Evolutionary conservation across 2,888 invertebrate genomes (phyloP).

Genomic region (Diaprepes abbreviatus): DNA sequence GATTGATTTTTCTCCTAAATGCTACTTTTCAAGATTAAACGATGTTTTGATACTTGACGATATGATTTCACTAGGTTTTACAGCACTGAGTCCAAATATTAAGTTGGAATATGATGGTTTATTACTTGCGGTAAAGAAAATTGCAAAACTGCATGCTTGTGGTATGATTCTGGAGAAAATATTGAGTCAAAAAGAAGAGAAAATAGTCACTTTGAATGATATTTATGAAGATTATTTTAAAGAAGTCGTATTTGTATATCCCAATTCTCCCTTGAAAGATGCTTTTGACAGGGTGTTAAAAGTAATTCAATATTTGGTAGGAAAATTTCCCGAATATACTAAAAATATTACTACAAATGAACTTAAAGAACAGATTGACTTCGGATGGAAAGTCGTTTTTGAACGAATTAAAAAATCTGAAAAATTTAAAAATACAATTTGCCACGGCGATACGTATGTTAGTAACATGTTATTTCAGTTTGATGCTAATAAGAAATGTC

Average conservation of each 20-base stretch:
- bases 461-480: slow-evolving; percentile 60
- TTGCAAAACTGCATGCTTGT: slow-evolving; percentile 52
- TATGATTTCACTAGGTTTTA: slow-evolving; percentile 52
- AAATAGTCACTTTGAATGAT: slow-evolving; percentile 54
- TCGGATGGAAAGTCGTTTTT: neutral
- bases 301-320: slow-evolving; percentile 30
- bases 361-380: slow-evolving; percentile 35
- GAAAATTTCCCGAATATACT: slow-evolving; percentile 44
- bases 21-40: slow-evolving; percentile 60
- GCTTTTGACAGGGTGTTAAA: neutral
- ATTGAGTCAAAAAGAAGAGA: slow-evolving; percentile 44
- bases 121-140: slow-evolving; percentile 49
- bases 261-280: neutral
- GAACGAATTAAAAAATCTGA: slow-evolving; percentile 58
- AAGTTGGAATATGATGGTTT: slow-evolving; percentile 52
- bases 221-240: slow-evolving; percentile 55
- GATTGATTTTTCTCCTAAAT: slow-evolving; percentile 59
- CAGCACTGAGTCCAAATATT: slow-evolving; percentile 30
- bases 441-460: slow-evolving; percentile 62
- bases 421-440: slow-evolving; percentile 64
- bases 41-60: slow-evolving; percentile 66
- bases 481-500: slow-evolving; percentile 43
- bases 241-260: slow-evolving; percentile 37
- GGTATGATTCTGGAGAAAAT: neutral
- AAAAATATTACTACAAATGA: slow-evolving; percentile 35